Evolutionary conservation across 2,113 vertebrate species (phyloP).

Genomic region (Dromaius novaehollandiae): DNA sequence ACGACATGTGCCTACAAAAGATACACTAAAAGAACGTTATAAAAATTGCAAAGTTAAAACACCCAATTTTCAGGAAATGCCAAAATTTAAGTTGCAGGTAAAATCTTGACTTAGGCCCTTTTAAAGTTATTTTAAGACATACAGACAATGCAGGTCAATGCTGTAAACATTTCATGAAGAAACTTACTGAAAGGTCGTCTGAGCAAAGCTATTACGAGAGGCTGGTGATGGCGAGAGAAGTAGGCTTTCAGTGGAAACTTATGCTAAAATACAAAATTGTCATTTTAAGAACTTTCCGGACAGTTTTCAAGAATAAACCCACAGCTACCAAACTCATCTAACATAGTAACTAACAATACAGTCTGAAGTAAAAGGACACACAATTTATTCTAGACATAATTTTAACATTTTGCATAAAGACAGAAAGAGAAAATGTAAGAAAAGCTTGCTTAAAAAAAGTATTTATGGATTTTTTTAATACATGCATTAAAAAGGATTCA

Average conservation of each 20-base stretch:
- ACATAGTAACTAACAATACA: not conserved
- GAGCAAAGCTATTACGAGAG: conserved; percentile 78
- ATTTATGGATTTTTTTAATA: not conserved
- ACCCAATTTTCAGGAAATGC: not conserved
- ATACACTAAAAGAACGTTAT: not conserved
- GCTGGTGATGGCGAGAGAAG: conserved; percentile 80
- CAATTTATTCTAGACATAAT: not conserved
- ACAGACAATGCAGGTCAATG: not conserved
- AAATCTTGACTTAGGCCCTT: not conserved
- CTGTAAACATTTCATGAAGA: not conserved
- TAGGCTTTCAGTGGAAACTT: conserved; percentile 84
- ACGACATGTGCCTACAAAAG: not conserved
- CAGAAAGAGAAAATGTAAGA: not conserved
- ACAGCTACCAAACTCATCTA: not conserved
- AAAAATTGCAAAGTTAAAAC: not conserved
- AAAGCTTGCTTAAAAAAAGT: not conserved
- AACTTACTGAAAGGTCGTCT: conserved; percentile 83
- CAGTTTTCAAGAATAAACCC: not conserved
- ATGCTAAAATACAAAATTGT: conserved; percentile 75
- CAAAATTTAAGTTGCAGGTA: not conserved
- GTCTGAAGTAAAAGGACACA: not conserved
- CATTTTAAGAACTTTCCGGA: not conserved
- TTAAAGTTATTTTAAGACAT: not conserved
- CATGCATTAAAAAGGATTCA: not conserved
- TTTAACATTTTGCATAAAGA: not conserved